Conservation (phyloP, 2,113 vertebrate species). For the Phrynosoma platyrhinos region DNA sequence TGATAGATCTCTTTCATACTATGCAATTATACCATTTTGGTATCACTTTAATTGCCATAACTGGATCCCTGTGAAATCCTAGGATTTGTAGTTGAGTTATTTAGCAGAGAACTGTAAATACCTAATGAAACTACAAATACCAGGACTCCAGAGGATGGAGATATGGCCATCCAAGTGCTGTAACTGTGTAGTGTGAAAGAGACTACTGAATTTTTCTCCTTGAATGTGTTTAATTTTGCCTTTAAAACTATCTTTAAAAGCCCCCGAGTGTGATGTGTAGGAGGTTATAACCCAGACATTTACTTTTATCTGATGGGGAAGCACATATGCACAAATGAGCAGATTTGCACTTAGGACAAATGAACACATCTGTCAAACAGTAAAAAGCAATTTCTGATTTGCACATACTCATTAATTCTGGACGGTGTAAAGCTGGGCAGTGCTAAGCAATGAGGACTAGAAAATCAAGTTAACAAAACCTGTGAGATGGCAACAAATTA, state of each 20-base stretch:
- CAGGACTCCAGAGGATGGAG: no score
- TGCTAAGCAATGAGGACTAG: background rate
- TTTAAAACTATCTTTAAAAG: background rate
- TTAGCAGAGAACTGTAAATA: no score
- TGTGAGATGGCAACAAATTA: background rate
- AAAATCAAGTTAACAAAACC: background rate
- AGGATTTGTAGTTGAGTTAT: no score
- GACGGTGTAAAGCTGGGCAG: background rate
- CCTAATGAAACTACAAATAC: no score
- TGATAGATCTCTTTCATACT: no score
- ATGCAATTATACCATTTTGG: no score
- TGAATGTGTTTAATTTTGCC: background rate
- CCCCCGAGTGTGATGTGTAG: background rate
- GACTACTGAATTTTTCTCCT: background rate
- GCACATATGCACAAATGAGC: background rate
- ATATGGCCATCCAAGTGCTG: no score
- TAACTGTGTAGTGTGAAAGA: no score
- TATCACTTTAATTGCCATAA: no score
- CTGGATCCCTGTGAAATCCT: no score
- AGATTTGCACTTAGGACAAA: background rate
- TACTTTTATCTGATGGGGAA: background rate
- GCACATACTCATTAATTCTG: background rate
- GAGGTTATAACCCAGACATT: background rate
- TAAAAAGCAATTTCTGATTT: conserved; percentile 4
- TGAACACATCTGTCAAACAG: background rate